Percentiles rank a stretch among this genome's conserved stretches.
phyloP scores from a whole-genome alignment of 2,888 invertebrate genomes.

The Erebia ligea region DNA sequence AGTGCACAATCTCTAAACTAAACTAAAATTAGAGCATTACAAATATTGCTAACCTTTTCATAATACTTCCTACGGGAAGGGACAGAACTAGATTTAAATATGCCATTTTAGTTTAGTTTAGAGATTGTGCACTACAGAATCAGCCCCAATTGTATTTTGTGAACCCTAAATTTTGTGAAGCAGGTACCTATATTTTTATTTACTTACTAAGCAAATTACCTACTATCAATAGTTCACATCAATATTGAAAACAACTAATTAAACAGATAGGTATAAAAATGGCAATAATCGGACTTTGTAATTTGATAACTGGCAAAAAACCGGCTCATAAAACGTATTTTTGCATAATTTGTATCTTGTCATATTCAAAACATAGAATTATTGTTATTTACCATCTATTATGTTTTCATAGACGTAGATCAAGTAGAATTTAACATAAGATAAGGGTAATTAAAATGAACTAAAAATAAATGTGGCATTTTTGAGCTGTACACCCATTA shows the following conservation, averaged over 20 bases:
- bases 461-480: neutral
- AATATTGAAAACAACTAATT: neutral
- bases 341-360: neutral
- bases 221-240: no score
- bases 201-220: slow-evolving; percentile 2
- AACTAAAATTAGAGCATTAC: no score
- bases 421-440: slow-evolving; percentile 7
- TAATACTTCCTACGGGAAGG: no score
- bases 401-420: slow-evolving; percentile 26
- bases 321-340: slow-evolving; percentile 8
- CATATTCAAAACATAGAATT: slow-evolving; percentile 1
- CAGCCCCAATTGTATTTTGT: no score
- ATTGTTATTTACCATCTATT: neutral
- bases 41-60: no score
- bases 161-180: no score
- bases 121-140: no score
- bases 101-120: no score
- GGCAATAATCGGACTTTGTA: slow-evolving; percentile 27
- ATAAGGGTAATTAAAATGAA: slow-evolving; percentile 4
- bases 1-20: no score
- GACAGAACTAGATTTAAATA: no score
- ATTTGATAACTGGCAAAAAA: slow-evolving; percentile 26
- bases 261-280: neutral
- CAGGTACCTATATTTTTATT: neutral
- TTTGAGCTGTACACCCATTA: no score